Base-by-base conservation (phyloP, 2,113 vertebrate genomes). In the Cyanocitta stelleri region DNA sequence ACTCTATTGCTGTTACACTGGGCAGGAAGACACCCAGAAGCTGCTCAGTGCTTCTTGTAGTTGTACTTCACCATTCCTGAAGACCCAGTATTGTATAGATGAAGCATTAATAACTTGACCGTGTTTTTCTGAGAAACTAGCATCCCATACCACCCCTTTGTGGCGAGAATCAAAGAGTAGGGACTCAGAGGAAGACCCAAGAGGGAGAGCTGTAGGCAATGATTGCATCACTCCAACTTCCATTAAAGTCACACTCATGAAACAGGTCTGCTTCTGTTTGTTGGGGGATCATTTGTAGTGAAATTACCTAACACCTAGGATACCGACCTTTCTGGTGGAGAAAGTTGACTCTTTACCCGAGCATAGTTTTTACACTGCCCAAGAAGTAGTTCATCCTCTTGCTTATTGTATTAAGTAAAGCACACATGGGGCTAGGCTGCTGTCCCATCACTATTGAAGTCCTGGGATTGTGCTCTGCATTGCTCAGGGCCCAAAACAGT, bases 161-260 rank as follows among this genome's bases (percentile, higher is more conserved):
- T 58, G 56, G 16, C 0, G 16, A 46, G 46, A 87, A 74, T 22
- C 2, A 4, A 72, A 33, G 46, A 54, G 10, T 2, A 58, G 33
- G 16, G 16, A 26, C 24, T 30, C 22, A 77, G 19, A 49, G 27
- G 18, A 51, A 67, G 26, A 63, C 6, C 7, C 0, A 1, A 46
- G 16, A 41, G n/a, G 52, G 30, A 59, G 29, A 75, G 10, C 32
- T 1, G 1, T 16, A 67, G 14, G 11, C 35, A 89, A 5, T 12
- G 21, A 15, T 13, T 29, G n/a, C n/a, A 33, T 43, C 0, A 0
- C 41, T 41, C 8, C 6, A 7, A 8, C 27, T 49, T 81, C 27
- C 13, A 68, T 27, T 16, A 3, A 7, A 81, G 24, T 14, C 52
- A 43, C 15, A 41, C 13, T 26, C n/a, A 51, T 18, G 27, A 78